Evolutionary conservation across 35 echinoderm and acorn worm species (phyloP).

Genomic region (Apostichopus californicus): DNA sequence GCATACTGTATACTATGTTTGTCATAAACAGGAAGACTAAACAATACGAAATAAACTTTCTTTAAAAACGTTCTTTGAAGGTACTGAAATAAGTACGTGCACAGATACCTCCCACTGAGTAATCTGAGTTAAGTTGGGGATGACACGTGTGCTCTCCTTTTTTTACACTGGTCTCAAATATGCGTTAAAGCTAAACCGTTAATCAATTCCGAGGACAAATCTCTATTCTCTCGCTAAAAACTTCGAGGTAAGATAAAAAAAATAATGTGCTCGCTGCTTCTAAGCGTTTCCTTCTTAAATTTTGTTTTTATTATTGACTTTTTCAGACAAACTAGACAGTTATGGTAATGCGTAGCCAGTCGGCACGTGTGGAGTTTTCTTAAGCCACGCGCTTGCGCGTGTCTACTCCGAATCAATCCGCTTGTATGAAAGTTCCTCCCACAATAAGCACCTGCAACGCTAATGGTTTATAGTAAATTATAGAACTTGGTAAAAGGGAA

Average conservation of each 20-base stretch:
- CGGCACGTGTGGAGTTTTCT: conserved; percentile 22
- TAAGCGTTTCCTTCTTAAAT: conserved; percentile 11
- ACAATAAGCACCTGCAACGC: neutral
- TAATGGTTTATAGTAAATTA: neutral
- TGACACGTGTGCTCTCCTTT: conserved; percentile 25
- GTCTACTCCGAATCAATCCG: conserved; percentile 33
- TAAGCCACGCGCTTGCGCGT: conserved; percentile 43
- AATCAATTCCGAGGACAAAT: conserved; percentile 5
- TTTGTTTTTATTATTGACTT: conserved; percentile 1
- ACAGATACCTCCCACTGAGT: conserved; percentile 36
- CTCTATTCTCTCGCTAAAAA: neutral
- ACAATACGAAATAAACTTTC: neutral
- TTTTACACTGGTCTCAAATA: neutral
- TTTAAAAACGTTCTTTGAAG: neutral
- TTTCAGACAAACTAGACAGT: conserved; percentile 14
- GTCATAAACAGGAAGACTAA: conserved; percentile 25
- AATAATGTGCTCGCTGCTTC: conserved; percentile 1
- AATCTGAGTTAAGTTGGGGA: neutral
- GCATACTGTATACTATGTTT: neutral
- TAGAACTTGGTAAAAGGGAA: too few species aligned
- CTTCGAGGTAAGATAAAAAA: neutral
- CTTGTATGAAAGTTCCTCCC: conserved; percentile 26
- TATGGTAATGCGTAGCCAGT: conserved; percentile 8
- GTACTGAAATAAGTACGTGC: conserved; percentile 7
- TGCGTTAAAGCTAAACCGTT: neutral